Evolutionary conservation across 2,797 vertebrate species (phyloP), one percentile per base, ranked within the genome.

Genomic region (Pterois miles): DNA sequence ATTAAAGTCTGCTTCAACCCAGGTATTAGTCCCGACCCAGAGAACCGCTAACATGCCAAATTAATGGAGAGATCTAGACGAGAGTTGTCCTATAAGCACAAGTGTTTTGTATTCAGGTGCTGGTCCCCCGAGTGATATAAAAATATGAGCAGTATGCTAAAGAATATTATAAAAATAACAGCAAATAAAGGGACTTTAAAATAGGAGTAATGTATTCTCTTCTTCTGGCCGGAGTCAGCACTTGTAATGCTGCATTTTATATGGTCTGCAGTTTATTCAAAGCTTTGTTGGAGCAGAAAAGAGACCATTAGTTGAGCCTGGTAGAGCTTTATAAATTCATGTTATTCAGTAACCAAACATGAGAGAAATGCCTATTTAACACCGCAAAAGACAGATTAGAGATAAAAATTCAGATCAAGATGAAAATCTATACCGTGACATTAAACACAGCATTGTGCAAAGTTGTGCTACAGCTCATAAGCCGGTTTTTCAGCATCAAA

Each of bases 161-260:
- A 70, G 58, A 34, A 5, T 48, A 52, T 75, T 59, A 31, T 58
- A 54, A 68, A 81, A 73, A 66, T 74, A 66, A 78, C 50, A 65
- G 50, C 23, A 71, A 74, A 27, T 56, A 62, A 27, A 82, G 33
- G 22, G 52, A n/a, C 58, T 66, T 69, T 71, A 57, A 60, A 67
- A 62, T 29, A 31, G 31, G 33, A 33, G 16, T 71, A 65, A 81
- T 81, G 29, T 71, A 72, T 83, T 56, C 56, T 53, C 22, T 50
- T 81, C 62, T 34, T 71, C 57, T 65, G 4, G 40, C 48, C 16
- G 13, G 7, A 80, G 74, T 78, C 82, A 82, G 71, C 70, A 81
- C 40, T 66, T 56, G 31, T 27, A 43, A 58, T 12, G 48, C 70
- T 76, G 65, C 58, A 62, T 78, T 88, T 58, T 76, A 54, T 78